These are phyloP conservation scores for Myotis vivesi DNA, from an alignment of 2,797 vertebrate genomes.

Conservation along the genomic window DNA sequence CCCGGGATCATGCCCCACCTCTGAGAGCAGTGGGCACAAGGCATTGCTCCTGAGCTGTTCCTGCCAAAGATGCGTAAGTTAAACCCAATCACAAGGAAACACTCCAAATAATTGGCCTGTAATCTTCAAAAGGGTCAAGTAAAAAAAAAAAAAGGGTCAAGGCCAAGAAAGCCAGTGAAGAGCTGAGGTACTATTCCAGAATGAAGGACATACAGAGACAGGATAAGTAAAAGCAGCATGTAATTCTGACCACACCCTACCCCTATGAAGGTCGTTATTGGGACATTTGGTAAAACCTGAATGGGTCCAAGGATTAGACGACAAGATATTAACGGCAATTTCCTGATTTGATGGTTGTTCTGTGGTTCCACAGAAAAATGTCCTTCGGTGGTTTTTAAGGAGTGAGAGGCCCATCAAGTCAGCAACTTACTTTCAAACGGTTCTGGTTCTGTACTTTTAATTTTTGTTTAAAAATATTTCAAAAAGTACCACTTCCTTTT, in stretches of 20 bases:
- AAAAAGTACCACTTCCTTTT: background rate
- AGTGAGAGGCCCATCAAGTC: background rate
- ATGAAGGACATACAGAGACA: background rate
- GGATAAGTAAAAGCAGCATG: background rate
- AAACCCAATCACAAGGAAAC: background rate
- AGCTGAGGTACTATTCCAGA: background rate
- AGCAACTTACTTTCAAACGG: background rate
- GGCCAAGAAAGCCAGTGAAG: background rate
- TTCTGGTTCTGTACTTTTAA: background rate
- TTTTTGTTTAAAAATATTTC: background rate
- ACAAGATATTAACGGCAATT: background rate
- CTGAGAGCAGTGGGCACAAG: background rate
- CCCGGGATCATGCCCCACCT: accelerated
- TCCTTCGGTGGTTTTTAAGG: background rate
- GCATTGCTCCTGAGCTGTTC: background rate
- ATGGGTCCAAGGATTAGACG: background rate
- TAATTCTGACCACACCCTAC: background rate
- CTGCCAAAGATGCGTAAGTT: background rate
- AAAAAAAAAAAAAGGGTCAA: background rate
- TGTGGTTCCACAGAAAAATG: background rate
- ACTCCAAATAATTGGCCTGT: background rate
- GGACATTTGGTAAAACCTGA: background rate
- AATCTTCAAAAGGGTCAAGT: background rate
- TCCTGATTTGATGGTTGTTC: background rate
- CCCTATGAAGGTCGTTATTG: background rate